Percentiles rank a stretch among this genome's conserved stretches.
These are phyloP conservation scores for Ophion costatus DNA, from an alignment of 2,888 invertebrate genomes.

Conservation along the genomic window DNA sequence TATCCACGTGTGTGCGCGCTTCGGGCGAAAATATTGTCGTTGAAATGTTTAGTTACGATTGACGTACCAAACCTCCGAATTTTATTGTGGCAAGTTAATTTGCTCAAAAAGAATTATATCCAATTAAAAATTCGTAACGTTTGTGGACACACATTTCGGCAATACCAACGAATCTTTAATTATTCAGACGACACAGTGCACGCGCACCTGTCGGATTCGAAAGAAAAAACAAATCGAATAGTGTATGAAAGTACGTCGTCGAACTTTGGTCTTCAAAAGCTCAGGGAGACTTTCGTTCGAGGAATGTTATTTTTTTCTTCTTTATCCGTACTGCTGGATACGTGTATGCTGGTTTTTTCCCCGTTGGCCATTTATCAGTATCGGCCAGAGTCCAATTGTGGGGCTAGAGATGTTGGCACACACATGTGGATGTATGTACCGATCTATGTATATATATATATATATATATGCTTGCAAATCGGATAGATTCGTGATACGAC, in stretches of 20 bases:
- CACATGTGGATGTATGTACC: not conserved
- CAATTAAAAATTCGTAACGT: not conserved
- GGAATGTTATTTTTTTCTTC: slow-evolving; percentile 1
- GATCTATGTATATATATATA: not conserved
- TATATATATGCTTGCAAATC: not conserved
- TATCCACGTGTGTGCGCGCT: too few relatives aligned
- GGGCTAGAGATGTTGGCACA: not conserved
- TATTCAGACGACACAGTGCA: not conserved
- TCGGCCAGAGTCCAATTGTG: slow-evolving; percentile 28
- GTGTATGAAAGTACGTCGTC: not conserved
- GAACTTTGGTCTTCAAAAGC: slow-evolving; percentile 8
- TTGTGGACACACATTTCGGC: not conserved
- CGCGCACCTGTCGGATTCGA: not conserved
- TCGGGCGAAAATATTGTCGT: too few relatives aligned
- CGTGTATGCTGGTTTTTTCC: not conserved
- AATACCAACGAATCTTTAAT: not conserved
- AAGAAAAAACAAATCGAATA: not conserved
- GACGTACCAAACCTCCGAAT: not conserved
- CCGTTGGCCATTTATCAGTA: slow-evolving; percentile 6
- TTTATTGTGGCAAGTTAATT: not conserved
- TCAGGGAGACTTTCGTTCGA: not conserved
- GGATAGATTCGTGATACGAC: slow-evolving; percentile 16
- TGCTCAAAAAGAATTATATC: not conserved
- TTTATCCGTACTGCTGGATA: not conserved
- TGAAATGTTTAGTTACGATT: not conserved